Percentiles rank a stretch among this genome's conserved stretches.
Evolutionary conservation across 2,888 invertebrate genomes (phyloP).

Genomic region (Boloria selene): DNA sequence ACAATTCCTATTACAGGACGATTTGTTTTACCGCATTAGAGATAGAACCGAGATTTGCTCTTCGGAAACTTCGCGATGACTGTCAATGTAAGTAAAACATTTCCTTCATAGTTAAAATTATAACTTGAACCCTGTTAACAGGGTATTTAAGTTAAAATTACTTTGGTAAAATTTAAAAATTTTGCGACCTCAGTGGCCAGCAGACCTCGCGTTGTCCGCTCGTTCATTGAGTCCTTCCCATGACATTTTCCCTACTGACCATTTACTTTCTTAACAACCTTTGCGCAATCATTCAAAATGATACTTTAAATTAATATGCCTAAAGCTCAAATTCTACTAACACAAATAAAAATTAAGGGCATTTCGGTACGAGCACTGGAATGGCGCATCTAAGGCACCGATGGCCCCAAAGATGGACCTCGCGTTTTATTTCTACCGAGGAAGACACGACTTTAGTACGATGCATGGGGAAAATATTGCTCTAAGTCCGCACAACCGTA

Average conservation of each 20-base stretch:
- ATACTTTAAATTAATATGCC: not conserved
- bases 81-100: conserved; percentile 36
- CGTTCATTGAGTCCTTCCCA: conserved; percentile 82
- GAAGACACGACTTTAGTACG: conserved; percentile 80
- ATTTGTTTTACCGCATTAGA: conserved; percentile 36
- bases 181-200: conserved; percentile 67
- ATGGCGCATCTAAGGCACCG: conserved; percentile 79
- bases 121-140: conserved; percentile 45
- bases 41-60: conserved; percentile 39
- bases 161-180: conserved; percentile 51
- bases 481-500: conserved; percentile 77
- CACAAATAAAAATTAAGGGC: conserved; percentile 40
- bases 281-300: conserved; percentile 26
- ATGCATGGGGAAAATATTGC: conserved; percentile 80
- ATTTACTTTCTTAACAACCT: conserved; percentile 49
- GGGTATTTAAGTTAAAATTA: conserved; percentile 51
- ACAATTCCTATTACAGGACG: conserved; percentile 29
- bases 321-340: conserved; percentile 26
- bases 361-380: conserved; percentile 51
- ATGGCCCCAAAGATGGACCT: conserved; percentile 82
- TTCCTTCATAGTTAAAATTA: conserved; percentile 14
- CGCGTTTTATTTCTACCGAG: conserved; percentile 80
- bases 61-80: conserved; percentile 36
- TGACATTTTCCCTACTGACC: conserved; percentile 72
- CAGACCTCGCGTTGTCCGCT: conserved; percentile 79